These are phyloP conservation scores for Chlamydotis undulata DNA, from an alignment of 2,113 vertebrate genomes.

Conservation along the genomic window DNA sequence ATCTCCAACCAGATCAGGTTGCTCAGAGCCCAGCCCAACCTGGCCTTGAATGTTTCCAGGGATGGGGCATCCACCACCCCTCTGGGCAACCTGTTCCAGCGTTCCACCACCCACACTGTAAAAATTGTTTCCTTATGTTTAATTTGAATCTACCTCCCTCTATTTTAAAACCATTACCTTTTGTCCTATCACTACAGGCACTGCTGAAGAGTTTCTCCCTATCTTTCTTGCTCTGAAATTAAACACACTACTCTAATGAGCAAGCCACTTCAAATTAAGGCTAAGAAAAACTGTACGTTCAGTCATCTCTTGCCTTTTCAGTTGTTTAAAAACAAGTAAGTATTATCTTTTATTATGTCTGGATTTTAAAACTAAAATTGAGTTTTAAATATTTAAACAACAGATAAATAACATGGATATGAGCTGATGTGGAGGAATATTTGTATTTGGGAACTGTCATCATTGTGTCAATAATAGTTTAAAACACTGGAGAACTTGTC, in stretches of 20 bases:
- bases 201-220: too few relatives aligned
- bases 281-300: neutral
- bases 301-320: neutral
- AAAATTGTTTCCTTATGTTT: too few relatives aligned
- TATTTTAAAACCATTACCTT: too few relatives aligned
- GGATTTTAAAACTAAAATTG: neutral
- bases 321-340: neutral
- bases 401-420: neutral
- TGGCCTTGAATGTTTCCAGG: too few relatives aligned
- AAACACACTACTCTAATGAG: neutral
- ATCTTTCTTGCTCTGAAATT: neutral
- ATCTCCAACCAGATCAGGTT: too few relatives aligned
- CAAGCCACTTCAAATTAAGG: neutral
- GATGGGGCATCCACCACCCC: too few relatives aligned
- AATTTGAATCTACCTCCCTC: too few relatives aligned
- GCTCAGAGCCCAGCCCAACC: too few relatives aligned
- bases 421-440: neutral
- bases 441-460: neutral
- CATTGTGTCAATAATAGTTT: constrained; percentile 12
- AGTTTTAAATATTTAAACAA: constrained; percentile 28
- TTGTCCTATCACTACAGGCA: too few relatives aligned
- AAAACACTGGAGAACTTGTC: neutral
- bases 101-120: too few relatives aligned
- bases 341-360: neutral
- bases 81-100: too few relatives aligned